A percentile compares a stretch with the other conserved stretches of the same genome.
These are phyloP conservation scores for Phoxinus dragarum DNA, from an alignment of 2,797 vertebrate species.

Conservation along the genomic window DNA sequence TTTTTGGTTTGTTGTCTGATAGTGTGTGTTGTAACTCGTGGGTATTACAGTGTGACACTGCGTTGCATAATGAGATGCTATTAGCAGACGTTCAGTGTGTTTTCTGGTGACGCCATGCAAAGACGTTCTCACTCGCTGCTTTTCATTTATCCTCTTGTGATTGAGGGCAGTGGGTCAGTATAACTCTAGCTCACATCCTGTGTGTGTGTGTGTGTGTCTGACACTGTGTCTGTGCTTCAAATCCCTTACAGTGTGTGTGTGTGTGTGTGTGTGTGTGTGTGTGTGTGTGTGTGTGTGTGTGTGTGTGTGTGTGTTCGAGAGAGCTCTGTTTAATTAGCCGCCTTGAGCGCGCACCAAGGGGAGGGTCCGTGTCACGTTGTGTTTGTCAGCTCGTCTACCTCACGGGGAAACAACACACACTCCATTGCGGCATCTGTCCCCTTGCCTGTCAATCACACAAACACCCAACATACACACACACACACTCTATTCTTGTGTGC, in stretches of 20 bases:
- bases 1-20: not conserved
- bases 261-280: too few relatives aligned
- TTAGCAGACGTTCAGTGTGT: constrained; percentile 52
- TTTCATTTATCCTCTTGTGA: constrained; percentile 59
- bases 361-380: constrained; percentile 74
- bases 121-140: constrained; percentile 58
- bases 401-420: constrained; percentile 70
- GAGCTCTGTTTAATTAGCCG: constrained; percentile 81
- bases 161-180: constrained; percentile 68
- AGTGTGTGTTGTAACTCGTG: not conserved
- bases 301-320: constrained; percentile 55
- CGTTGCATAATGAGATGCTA: constrained; percentile 32
- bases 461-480: constrained; percentile 47
- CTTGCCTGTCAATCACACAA: constrained; percentile 70
- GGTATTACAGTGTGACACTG: not conserved
- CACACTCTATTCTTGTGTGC: not conserved
- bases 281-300: too few relatives aligned
- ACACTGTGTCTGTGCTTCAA: constrained; percentile 46
- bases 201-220: constrained; percentile 56
- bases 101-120: constrained; percentile 60
- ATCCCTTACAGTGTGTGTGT: constrained; percentile 47
- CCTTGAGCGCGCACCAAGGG: constrained; percentile 61
- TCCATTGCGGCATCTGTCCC: constrained; percentile 71
- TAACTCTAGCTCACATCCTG: constrained; percentile 2
- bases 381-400: constrained; percentile 76